Conservation (phyloP, 2,888 invertebrate genomes). For the Liodrosophila aerea region DNA sequence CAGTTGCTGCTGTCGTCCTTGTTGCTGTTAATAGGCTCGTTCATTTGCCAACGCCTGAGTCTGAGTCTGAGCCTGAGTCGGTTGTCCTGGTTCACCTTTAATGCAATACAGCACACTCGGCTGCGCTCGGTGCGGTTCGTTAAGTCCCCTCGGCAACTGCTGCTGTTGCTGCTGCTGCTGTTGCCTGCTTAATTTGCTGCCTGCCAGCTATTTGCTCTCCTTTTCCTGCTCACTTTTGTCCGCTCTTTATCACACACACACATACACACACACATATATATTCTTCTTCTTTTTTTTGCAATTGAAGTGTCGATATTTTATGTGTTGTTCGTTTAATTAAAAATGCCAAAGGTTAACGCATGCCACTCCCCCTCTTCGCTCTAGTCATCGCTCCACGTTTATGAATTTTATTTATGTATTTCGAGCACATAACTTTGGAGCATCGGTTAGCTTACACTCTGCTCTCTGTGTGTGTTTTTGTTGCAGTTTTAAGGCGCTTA, state of each 20-base stretch:
- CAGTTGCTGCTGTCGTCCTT: slow-evolving; percentile 58
- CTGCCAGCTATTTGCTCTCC: slow-evolving; percentile 39
- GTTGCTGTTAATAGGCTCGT: slow-evolving; percentile 76
- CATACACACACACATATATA: background rate
- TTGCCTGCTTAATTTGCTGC: background rate
- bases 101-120: slow-evolving; percentile 76
- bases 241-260: background rate
- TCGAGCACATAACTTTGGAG: slow-evolving; percentile 62
- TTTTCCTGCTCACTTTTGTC: background rate
- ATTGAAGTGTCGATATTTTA: slow-evolving; percentile 77
- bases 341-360: slow-evolving; percentile 76
- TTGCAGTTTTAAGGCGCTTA: slow-evolving; percentile 69
- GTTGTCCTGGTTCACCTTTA: slow-evolving; percentile 62
- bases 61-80: background rate
- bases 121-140: slow-evolving; percentile 75
- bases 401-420: slow-evolving; percentile 69
- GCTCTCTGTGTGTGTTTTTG: slow-evolving; percentile 35
- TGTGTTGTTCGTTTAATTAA: slow-evolving; percentile 76
- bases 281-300: slow-evolving; percentile 47
- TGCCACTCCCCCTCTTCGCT: slow-evolving; percentile 15
- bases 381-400: slow-evolving; percentile 29
- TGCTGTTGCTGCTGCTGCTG: background rate
- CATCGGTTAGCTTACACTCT: slow-evolving; percentile 37
- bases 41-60: slow-evolving; percentile 56
- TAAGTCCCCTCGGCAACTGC: slow-evolving; percentile 56